A percentile compares a stretch with the other conserved stretches of the same genome.
Conservation (phyloP, 2,888 invertebrate genomes). For the Agrilus biguttatus region DNA sequence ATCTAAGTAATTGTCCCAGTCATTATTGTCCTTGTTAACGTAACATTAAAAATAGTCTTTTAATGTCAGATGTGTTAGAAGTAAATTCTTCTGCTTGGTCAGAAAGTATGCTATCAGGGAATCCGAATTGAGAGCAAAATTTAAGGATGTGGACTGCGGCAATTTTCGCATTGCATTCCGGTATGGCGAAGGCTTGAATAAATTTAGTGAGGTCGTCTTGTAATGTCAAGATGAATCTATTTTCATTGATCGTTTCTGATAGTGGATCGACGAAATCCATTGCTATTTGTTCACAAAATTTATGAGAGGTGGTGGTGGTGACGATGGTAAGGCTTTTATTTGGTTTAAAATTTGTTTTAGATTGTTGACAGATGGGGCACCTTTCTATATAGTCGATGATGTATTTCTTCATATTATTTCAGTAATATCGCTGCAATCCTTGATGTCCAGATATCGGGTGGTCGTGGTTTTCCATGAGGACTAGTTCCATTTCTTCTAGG, state of each 20-base stretch:
- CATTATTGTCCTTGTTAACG: neutral
- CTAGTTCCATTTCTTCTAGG: neutral
- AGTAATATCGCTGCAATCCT: neutral
- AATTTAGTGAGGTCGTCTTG: neutral
- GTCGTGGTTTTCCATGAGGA: neutral
- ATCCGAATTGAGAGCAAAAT: neutral
- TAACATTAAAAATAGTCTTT: constrained; percentile 1
- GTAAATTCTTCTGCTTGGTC: constrained; percentile 1
- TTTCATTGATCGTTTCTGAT: constrained; percentile 15
- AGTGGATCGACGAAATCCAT: constrained; percentile 11
- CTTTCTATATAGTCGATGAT: neutral
- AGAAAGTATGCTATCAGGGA: neutral
- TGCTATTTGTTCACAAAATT: neutral
- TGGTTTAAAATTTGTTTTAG: neutral
- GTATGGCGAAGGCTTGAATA: neutral
- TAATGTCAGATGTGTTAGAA: constrained; percentile 1
- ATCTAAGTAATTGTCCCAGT: constrained; percentile 1
- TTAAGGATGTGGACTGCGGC: neutral
- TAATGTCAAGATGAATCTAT: constrained; percentile 11
- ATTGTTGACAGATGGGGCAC: neutral
- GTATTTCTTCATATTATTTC: neutral
- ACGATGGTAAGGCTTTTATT: neutral
- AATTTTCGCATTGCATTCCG: neutral
- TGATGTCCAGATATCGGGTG: neutral
- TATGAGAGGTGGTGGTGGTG: neutral